Base-by-base conservation (phyloP, 2,113 vertebrate genomes). In the Hirundichthys speculiger region DNA sequence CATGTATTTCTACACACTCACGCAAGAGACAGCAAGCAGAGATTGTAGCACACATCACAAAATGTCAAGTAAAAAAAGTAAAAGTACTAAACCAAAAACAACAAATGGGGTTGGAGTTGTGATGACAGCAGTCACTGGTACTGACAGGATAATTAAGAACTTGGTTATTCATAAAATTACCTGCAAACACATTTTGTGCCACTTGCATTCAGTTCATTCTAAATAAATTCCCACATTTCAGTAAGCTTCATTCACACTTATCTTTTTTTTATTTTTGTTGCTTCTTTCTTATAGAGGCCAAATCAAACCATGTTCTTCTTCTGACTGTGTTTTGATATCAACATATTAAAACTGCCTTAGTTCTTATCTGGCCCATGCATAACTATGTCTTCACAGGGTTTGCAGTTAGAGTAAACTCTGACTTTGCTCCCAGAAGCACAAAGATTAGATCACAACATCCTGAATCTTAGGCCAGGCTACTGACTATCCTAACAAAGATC, bases 381-480 rank as follows among this genome's bases (percentile, higher is more conserved):
- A 22, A 52, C 38, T 27, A 27, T 46, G 53, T 64, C 54, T 59
- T 73, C 46, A 65, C 53, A 43, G 43, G 18, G 21, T 5, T 47
- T 71, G 49, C 50, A 63, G 51, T 77, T 64, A 63, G 25, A 64
- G 48, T 73, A 67, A 77, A 79, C 75, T 63, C 13, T 51, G 46
- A 75, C 27, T 72, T 68, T 54, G 45, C 43, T 19, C 67, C 58
- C 72, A 57, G 51, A 70, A 46, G 75, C 2, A 54, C 39, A 68
- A 34, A 84, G 71, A 87, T 83, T 62, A 78, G 42, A 86, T 88
- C 55, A 38, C 72, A 65, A 58, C 67, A 49, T 64, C 48, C 53
- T 66, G 67, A 70, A 51, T 63, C 18, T 51, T 10, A 4, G 51
- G 50, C 63, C 45, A 68, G 51, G 62, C 30, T 27, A 25, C 46